Percentiles rank a stretch among this genome's conserved stretches.
phyloP scores from a whole-genome alignment of 2,113 vertebrate species.

The Zingel zingel region DNA sequence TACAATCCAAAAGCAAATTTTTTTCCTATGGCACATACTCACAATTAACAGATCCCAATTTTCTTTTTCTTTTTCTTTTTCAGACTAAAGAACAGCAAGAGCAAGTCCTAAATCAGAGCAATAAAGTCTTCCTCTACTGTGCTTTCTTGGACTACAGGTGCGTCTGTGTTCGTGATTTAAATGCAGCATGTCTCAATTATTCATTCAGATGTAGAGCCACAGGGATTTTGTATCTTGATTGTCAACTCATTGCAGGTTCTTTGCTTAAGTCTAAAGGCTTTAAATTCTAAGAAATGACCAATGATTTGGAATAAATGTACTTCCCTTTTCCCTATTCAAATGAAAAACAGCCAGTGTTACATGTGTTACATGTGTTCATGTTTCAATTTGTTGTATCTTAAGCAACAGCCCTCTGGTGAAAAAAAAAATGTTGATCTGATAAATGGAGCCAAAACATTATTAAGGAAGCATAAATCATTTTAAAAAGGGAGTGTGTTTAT shows the following conservation, averaged over 20 bases:
- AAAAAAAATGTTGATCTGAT: constrained; percentile 40
- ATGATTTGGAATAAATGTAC: constrained; percentile 32
- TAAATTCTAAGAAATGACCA: constrained; percentile 33
- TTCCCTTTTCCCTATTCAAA: constrained; percentile 45
- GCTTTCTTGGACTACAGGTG: constrained; percentile 97
- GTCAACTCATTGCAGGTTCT: constrained; percentile 6
- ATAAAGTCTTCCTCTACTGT: constrained; percentile 91
- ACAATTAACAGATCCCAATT: background rate
- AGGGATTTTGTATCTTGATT: constrained; percentile 33
- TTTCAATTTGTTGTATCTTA: constrained; percentile 44
- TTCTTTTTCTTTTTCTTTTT: constrained; percentile 56
- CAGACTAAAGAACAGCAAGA: constrained; percentile 88
- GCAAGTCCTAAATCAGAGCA: constrained; percentile 87
- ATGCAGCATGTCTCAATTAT: constrained; percentile 29
- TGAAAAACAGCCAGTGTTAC: constrained; percentile 36
- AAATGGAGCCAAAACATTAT: constrained; percentile 55
- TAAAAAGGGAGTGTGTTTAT: constrained; percentile 65
- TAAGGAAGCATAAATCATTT: constrained; percentile 67
- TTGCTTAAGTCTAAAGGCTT: constrained; percentile 15
- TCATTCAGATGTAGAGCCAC: constrained; percentile 34
- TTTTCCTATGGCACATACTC: constrained; percentile 22
- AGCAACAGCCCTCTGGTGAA: constrained; percentile 35
- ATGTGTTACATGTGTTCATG: constrained; percentile 31
- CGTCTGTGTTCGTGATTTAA: constrained; percentile 38
- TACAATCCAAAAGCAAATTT: constrained; percentile 13